A percentile compares a stretch with the other conserved stretches of the same genome.
Evolutionary conservation across 2,113 vertebrate species (phyloP).

Genomic region (Noctilio leporinus): DNA sequence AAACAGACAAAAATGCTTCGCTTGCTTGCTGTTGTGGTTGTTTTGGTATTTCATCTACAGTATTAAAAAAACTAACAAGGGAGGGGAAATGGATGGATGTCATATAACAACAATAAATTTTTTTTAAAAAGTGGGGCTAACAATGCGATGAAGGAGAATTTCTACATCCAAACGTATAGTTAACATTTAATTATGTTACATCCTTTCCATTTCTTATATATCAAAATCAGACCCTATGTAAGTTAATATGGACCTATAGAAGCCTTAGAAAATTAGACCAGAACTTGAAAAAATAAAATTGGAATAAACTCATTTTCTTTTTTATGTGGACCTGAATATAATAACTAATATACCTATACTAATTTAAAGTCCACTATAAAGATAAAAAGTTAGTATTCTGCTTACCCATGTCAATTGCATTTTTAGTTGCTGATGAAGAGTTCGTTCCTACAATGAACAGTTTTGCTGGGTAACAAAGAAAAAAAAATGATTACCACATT

Average conservation of each 20-base stretch:
- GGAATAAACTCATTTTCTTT: slow-evolving; percentile 12
- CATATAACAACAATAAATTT: too few species aligned
- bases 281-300: slow-evolving; percentile 31
- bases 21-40: not conserved
- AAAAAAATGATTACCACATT: slow-evolving; percentile 30
- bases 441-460: slow-evolving; percentile 90
- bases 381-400: slow-evolving; percentile 30
- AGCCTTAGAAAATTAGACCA: slow-evolving; percentile 14
- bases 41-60: slow-evolving; percentile 17
- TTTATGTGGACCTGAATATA: not conserved
- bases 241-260: not conserved
- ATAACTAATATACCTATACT: not conserved
- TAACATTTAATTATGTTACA: not conserved
- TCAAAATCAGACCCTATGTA: not conserved
- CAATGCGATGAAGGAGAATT: not conserved
- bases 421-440: slow-evolving; percentile 86
- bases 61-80: not conserved
- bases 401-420: slow-evolving; percentile 93
- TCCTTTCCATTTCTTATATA: not conserved
- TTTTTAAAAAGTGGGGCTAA: too few species aligned
- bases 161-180: not conserved
- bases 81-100: too few species aligned
- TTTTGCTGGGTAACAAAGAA: slow-evolving; percentile 85
- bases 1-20: not conserved
- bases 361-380: slow-evolving; percentile 20